Evolutionary conservation across 2,888 invertebrate species (phyloP), one percentile per base, ranked within the genome.

Genomic region (Campopleginae sp.): DNA sequence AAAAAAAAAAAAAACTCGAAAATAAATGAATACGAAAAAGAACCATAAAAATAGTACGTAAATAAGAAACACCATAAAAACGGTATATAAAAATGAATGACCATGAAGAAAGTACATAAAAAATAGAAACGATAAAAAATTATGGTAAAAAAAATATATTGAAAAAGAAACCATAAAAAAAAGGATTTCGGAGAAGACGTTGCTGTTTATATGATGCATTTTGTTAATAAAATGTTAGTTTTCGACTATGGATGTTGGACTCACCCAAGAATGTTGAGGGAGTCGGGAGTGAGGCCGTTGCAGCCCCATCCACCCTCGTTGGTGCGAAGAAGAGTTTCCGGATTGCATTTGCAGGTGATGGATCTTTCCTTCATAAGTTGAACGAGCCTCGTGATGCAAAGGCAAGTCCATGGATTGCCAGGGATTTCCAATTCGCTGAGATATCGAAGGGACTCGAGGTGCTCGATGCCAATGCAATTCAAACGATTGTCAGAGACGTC

Each of bases 391-490:
- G 70, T 84, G 0, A 87, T 88, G 74, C 92, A 92, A 2, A 91
- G 68, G 33, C 92, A 92, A 7, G 88, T 90, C 92, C 92, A 92
- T 2, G 92, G 92, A 80, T 92, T 92, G 2, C 76, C 85, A 1
- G 86, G 51, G 2, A 92, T 82, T 14, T 87, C 84, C 6, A 92
- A 46, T 1, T 82, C 75, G 4, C 75, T 42, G 6, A 92, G 75
- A 65, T 89, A 75, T 5, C 38, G 81, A n/a, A 90, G 76, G 0
- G 68, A 54, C 2, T 83, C 87, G 78, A 91, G 86, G 46, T 90
- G 83, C 6, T 90, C 91, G 27, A 90, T 85, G 2, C 90, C 88
- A 38, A 92, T 87, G 78, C 92, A 92, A 70, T 91, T 92, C 86
- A 92, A 87, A 14, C 54, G 48, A 63, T 92, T 92, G 0, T 90